These are phyloP conservation scores for Chrysopilus asiliformis DNA, from an alignment of 2,888 invertebrate genomes.

Conservation along the genomic window DNA sequence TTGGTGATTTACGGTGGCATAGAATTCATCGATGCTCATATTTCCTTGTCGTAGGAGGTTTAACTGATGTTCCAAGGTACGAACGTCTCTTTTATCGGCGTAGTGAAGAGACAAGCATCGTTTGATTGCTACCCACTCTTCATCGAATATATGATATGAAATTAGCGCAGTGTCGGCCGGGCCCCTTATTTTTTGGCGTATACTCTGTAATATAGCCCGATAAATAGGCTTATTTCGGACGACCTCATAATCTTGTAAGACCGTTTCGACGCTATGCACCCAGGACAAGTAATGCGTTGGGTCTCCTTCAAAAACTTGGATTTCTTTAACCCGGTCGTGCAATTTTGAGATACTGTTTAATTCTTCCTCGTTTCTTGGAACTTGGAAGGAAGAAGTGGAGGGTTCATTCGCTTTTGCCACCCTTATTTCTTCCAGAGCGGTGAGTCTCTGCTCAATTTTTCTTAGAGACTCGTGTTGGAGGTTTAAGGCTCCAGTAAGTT, in stretches of 20 bases:
- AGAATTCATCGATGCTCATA: no score
- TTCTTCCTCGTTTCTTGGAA: no score
- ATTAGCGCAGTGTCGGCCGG: constrained; percentile 7
- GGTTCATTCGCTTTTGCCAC: no score
- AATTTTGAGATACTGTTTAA: no score
- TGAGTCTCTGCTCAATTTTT: no score
- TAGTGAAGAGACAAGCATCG: not conserved
- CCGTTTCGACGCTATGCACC: constrained; percentile 1
- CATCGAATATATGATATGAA: no score
- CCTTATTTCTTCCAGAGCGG: no score
- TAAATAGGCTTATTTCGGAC: constrained; percentile 5
- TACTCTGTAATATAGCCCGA: not conserved
- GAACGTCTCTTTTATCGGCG: not conserved
- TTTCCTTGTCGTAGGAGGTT: no score
- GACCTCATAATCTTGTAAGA: constrained; percentile 5
- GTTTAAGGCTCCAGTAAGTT: not conserved
- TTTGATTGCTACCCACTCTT: not conserved
- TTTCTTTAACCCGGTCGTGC: constrained; percentile 3
- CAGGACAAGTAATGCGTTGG: constrained; percentile 5
- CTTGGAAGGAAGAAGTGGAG: no score
- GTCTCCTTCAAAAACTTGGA: constrained; percentile 5
- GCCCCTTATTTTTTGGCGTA: constrained; percentile 4
- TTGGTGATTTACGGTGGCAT: not conserved
- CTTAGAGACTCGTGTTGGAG: no score
- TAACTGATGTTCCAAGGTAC: not conserved